phyloP scores from a whole-genome alignment of 2,797 vertebrate genomes.

The Amblyopsis hoosieri region DNA sequence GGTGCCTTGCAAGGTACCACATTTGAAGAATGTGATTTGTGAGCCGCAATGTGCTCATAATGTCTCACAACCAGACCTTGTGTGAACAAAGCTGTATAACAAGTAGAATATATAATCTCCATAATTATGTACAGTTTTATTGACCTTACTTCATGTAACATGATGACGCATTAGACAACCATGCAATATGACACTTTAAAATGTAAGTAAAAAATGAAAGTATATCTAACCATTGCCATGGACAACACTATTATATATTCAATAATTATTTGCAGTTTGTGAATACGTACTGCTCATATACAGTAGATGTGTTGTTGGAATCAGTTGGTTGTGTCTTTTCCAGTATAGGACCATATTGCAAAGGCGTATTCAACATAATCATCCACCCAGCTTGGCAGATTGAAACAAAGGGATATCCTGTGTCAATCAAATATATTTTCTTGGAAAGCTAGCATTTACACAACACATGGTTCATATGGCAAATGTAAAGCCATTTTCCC shows the following conservation, averaged over 20 bases:
- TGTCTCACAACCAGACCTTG: constrained; percentile 8
- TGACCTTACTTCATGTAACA: constrained; percentile 14
- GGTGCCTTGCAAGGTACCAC: constrained; percentile 3
- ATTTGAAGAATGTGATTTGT: constrained; percentile 3
- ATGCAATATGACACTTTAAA: constrained; percentile 27
- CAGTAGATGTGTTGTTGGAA: background rate
- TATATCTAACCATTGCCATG: constrained; percentile 41
- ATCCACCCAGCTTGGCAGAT: constrained; percentile 13
- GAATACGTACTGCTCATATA: background rate
- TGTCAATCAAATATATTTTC: background rate
- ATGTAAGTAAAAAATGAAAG: constrained; percentile 38
- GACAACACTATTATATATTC: constrained; percentile 25
- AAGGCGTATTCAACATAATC: background rate
- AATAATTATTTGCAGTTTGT: constrained; percentile 54
- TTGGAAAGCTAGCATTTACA: background rate
- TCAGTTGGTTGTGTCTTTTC: constrained; percentile 12
- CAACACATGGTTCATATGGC: background rate
- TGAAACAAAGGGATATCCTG: constrained; percentile 10
- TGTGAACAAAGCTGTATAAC: constrained; percentile 18
- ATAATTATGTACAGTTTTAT: constrained; percentile 26
- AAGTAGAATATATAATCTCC: constrained; percentile 12
- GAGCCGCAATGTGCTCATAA: constrained; percentile 6
- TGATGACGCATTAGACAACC: constrained; percentile 5
- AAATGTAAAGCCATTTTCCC: no score
- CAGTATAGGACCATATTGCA: background rate